Conservation (phyloP, 1,140 invertebrate genomes). For the Euborellia annulipes region DNA sequence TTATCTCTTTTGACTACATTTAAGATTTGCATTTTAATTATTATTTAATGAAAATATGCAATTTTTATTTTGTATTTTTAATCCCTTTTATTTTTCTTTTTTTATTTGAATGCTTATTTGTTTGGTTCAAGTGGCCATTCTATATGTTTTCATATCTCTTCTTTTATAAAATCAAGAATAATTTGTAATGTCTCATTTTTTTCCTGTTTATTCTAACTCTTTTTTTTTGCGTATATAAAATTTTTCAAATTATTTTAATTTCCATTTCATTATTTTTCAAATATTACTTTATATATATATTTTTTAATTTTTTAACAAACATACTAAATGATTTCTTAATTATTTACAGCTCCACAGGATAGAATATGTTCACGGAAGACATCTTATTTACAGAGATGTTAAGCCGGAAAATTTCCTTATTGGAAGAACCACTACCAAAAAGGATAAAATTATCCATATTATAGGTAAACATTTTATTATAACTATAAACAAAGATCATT, state of each 20-base stretch:
- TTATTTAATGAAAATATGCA: constrained; percentile 1
- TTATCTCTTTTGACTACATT: constrained; percentile 6
- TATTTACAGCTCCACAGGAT: constrained; percentile 74
- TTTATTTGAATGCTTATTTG: neutral
- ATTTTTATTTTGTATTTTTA: constrained; percentile 1
- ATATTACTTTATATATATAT: constrained; percentile 11
- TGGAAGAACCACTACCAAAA: constrained; percentile 91
- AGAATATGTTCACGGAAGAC: constrained; percentile 98
- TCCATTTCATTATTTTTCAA: too few species aligned
- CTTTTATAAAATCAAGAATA: too few species aligned
- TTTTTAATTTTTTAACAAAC: constrained; percentile 6
- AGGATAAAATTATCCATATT: constrained; percentile 99
- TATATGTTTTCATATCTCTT: neutral
- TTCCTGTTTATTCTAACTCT: too few species aligned
- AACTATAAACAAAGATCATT: neutral
- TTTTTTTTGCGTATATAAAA: too few species aligned
- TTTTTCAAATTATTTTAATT: too few species aligned
- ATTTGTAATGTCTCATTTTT: too few species aligned
- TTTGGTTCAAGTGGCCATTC: neutral
- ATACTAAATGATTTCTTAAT: too few species aligned
- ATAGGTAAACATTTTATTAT: constrained; percentile 52
- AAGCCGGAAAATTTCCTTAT: constrained; percentile 99
- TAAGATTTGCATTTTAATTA: neutral
- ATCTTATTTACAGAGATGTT: constrained; percentile 98
- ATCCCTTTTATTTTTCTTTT: constrained; percentile 3